Percentiles rank a stretch among this genome's conserved stretches.
Conservation (phyloP, 2,797 vertebrate species). For the Peromyscus melanophrys region DNA sequence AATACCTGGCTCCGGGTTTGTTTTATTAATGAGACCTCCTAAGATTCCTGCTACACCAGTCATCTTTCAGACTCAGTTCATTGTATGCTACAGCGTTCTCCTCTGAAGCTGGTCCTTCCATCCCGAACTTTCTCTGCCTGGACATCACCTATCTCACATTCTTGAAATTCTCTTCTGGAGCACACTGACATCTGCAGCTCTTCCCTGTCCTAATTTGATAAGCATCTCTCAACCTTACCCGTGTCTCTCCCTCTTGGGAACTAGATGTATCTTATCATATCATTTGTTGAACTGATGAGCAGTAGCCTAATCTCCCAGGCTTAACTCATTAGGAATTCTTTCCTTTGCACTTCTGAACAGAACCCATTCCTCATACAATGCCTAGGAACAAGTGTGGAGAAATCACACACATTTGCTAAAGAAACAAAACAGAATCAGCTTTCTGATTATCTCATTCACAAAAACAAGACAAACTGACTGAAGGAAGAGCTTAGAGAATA, state of each 20-base stretch:
- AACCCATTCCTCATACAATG: not conserved
- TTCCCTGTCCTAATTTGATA: not conserved
- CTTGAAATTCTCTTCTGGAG: not conserved
- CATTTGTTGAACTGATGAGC: not conserved
- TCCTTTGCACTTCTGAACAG: not conserved
- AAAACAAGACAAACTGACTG: not conserved
- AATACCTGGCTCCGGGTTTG: too few relatives aligned
- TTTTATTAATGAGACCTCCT: too few relatives aligned
- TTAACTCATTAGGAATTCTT: not conserved
- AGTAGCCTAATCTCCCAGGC: not conserved
- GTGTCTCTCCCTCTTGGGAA: not conserved
- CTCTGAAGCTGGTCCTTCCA: not conserved
- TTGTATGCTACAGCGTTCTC: not conserved
- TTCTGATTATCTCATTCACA: not conserved
- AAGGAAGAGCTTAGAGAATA: not conserved
- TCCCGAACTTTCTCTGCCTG: not conserved
- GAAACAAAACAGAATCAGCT: not conserved
- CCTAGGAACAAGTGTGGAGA: not conserved
- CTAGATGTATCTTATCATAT: not conserved
- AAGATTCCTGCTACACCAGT: not conserved
- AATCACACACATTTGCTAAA: not conserved
- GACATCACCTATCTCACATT: not conserved
- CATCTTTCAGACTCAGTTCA: not conserved
- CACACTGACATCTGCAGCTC: not conserved
- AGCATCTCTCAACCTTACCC: not conserved